Evolutionary conservation across 1,140 invertebrate species (phyloP).

Genomic region (Nixonia krombeini): DNA sequence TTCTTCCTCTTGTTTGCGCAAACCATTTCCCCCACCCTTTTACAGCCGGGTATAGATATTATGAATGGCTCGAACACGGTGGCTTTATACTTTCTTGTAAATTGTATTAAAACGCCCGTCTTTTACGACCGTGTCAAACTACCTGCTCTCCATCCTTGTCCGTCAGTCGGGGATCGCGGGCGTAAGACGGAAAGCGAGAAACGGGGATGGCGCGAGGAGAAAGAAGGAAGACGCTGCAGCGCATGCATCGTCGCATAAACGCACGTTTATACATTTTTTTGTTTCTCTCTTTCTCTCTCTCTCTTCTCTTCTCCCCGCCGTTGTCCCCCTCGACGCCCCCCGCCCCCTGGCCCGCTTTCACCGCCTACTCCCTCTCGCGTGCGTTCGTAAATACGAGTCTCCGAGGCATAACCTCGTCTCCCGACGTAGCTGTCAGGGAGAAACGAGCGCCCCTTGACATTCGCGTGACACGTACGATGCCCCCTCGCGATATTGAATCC

Average conservation of each 20-base stretch:
- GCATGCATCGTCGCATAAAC: neutral
- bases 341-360: no score
- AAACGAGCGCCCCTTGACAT: constrained; percentile 62
- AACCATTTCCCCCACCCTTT: no score
- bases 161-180: neutral
- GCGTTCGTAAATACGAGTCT: constrained; percentile 36
- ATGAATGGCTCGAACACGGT: constrained; percentile 34
- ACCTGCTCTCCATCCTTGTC: constrained; percentile 55
- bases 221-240: constrained; percentile 10
- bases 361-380: constrained; percentile 8
- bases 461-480: constrained; percentile 60
- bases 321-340: no score
- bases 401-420: constrained; percentile 36
- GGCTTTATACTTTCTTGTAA: constrained; percentile 69
- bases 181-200: constrained; percentile 10
- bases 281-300: neutral
- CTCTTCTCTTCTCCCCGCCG: neutral
- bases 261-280: no score
- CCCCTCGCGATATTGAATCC: constrained; percentile 64
- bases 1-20: no score
- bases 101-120: constrained; percentile 71
- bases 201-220: constrained; percentile 6
- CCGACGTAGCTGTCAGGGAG: constrained; percentile 13
- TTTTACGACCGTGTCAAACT: constrained; percentile 72
- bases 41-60: constrained; percentile 14